phyloP scores from a whole-genome alignment of 2,113 vertebrate species.

The Paramormyrops kingsleyae region DNA sequence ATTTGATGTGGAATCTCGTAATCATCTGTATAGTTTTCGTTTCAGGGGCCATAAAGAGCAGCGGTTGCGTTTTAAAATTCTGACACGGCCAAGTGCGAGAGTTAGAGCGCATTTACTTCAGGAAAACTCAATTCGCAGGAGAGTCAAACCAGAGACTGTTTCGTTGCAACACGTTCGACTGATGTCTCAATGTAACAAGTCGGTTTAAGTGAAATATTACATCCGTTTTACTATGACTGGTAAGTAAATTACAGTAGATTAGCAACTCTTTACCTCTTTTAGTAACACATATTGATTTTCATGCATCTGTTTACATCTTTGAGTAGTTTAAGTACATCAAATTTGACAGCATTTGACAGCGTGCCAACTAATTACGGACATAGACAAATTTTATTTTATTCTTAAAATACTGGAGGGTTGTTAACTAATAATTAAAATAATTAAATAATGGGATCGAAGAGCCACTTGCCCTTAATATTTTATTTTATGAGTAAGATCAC shows the following conservation, averaged over 20 bases:
- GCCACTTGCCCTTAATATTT: background rate
- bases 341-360: background rate
- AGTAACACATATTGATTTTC: background rate
- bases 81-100: background rate
- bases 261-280: background rate
- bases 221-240: background rate
- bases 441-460: background rate
- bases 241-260: background rate
- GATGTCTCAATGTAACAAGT: background rate
- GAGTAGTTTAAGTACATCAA: background rate
- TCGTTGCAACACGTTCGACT: background rate
- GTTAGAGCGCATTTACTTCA: background rate
- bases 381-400: background rate
- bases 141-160: background rate
- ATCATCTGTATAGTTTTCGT: background rate
- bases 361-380: background rate
- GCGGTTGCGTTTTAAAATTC: background rate
- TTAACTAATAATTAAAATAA: background rate
- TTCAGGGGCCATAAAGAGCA: background rate
- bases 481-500: background rate
- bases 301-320: background rate
- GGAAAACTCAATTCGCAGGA: background rate
- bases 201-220: background rate
- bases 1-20: background rate
- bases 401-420: background rate